Evolutionary conservation across 2,888 invertebrate genomes (phyloP), one percentile per base, ranked within the genome.

Genomic region (Cheiracanthium punctorium): DNA sequence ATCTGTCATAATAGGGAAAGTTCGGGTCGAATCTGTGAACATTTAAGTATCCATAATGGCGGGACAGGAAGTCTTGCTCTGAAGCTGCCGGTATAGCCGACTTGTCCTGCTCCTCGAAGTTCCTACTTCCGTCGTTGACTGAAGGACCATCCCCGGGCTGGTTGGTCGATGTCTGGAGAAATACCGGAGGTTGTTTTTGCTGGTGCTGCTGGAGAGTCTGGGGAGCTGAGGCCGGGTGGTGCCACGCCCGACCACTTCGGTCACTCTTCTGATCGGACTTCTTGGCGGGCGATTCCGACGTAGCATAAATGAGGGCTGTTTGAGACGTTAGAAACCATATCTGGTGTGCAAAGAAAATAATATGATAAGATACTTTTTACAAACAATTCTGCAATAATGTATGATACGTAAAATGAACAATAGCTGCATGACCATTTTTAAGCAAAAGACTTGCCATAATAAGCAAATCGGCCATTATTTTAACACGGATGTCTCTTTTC

Each of bases 11-110:
- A 30, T 85, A 80, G 0, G 65, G 67, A 29, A 65, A 72, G 28
- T 81, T 87, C n/a, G 86, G 86, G 67, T 87, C 81, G 20, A 87
- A 87, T 37, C 86, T 33, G 28, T 87, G 86, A 17, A 87, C 69
- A 69, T 87, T 87, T 33, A 86, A 24, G 43, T 77, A 84, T 10
- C 86, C 86, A n/a, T 80, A 85, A 30, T 85, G 85, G 20, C 85
- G 74, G 17, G 85, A 74, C 69, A 85, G 33, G 80, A 80, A 80
- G 32, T 85, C 85, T 48, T 80, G 75, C 14, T 85, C 85, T 1
- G 85, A 85, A 7, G 80, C 74, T 0, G 80, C 80, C 5, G 85
- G 70, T 2, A 82, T 29, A 12, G 67, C 67, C 8, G 67, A 28
- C 72, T 85, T 79, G n/a, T 70, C 70, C 48, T 30, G 74, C 14